These are phyloP conservation scores for Meloe dianella DNA, from an alignment of 2,888 invertebrate species.

Conservation along the genomic window DNA sequence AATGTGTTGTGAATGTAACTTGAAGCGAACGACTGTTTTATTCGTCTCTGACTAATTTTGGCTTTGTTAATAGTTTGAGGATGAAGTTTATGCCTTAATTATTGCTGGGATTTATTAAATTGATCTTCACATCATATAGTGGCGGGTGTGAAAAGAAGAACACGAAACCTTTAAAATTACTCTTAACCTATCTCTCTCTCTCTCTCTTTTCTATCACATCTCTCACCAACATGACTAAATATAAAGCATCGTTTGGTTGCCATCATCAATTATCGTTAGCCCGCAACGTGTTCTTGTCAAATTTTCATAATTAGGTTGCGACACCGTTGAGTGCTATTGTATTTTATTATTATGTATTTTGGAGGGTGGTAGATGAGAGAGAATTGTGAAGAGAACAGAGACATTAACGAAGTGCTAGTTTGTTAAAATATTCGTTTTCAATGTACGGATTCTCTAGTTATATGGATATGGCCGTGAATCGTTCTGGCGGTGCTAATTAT, in stretches of 20 bases:
- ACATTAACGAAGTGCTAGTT: constrained; percentile 53
- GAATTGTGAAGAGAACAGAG: constrained; percentile 27
- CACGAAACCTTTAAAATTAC: constrained; percentile 9
- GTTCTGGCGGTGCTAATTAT: constrained; percentile 45
- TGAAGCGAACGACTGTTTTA: constrained; percentile 51
- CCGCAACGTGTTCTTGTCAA: constrained; percentile 57
- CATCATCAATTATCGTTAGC: constrained; percentile 57
- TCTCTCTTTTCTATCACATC: constrained; percentile 14
- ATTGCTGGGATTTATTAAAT: constrained; percentile 56
- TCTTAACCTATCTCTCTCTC: background rate
- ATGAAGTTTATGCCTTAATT: constrained; percentile 56
- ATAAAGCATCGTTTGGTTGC: constrained; percentile 41
- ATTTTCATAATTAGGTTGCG: constrained; percentile 59
- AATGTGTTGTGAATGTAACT: constrained; percentile 49
- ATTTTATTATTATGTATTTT: constrained; percentile 20
- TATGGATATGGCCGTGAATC: constrained; percentile 34
- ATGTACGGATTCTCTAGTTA: constrained; percentile 28
- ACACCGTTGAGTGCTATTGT: constrained; percentile 55
- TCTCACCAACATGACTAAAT: constrained; percentile 34
- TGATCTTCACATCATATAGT: constrained; percentile 41
- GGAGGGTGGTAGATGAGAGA: background rate
- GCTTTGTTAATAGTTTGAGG: constrained; percentile 57
- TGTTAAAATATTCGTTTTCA: constrained; percentile 42
- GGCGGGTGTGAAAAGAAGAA: constrained; percentile 47
- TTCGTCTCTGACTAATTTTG: constrained; percentile 53